These are phyloP conservation scores for Scaptomyza flava DNA, from an alignment of 2,888 invertebrate genomes.

Conservation along the genomic window DNA sequence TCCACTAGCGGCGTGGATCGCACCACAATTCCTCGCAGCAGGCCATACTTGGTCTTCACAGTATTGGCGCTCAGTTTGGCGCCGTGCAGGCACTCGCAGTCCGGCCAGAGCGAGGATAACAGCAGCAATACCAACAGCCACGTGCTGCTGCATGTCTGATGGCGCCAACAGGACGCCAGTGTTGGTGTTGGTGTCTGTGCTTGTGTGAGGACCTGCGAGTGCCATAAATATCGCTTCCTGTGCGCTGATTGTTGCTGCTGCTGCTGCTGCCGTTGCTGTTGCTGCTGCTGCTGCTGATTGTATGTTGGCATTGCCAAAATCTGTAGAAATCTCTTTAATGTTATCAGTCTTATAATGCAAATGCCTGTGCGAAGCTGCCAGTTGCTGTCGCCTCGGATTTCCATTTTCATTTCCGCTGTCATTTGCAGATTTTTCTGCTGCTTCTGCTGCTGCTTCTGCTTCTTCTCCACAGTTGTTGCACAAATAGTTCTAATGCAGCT, in stretches of 20 bases:
- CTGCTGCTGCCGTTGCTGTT: conserved; percentile 20
- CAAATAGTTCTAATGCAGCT: conserved; percentile 62
- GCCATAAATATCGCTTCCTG: conserved; percentile 43
- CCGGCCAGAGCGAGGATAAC: conserved; percentile 72
- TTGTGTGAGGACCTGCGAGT: conserved; percentile 43
- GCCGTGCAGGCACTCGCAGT: conserved; percentile 78
- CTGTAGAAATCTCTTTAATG: conserved; percentile 81
- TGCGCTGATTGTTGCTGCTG: conserved; percentile 33
- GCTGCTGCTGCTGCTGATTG: conserved; percentile 37
- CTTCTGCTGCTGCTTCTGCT: neutral
- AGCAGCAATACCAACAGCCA: conserved; percentile 72
- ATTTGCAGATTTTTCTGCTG: conserved; percentile 2
- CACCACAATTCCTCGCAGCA: conserved; percentile 92
- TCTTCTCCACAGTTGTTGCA: conserved; percentile 46
- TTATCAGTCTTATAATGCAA: conserved; percentile 84
- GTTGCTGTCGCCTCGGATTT: conserved; percentile 25
- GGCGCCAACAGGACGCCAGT: conserved; percentile 42
- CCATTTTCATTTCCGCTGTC: conserved; percentile 24
- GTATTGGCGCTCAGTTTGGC: conserved; percentile 87
- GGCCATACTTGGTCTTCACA: conserved; percentile 95
- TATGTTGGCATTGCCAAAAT: conserved; percentile 66
- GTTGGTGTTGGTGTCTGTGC: neutral
- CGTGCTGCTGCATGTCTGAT: conserved; percentile 36
- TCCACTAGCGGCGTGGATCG: conserved; percentile 92
- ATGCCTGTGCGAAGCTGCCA: conserved; percentile 70